Evolutionary conservation across 35 echinoderm and acorn worm genomes (phyloP), one percentile per base, ranked within the genome.

Genomic region (Amphiura filiformis): DNA sequence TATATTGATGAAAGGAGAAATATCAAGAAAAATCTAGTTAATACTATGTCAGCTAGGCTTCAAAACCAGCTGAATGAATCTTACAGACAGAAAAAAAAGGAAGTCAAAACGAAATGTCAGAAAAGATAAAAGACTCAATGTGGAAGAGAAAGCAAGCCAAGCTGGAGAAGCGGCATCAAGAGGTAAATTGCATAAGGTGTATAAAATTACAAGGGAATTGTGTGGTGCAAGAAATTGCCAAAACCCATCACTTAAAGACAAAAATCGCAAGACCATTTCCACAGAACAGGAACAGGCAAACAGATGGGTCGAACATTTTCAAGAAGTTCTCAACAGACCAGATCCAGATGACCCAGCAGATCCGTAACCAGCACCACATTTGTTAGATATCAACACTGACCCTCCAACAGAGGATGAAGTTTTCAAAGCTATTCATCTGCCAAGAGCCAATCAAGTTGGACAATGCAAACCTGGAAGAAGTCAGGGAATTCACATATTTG

Each of bases 131-230:
- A 4, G 41, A 47, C 5, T 17, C 4, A 9, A 47, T 17, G 17
- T 47, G 5, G 41, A 47, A 47, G 17, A 47, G 4, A 4, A 9
- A 47, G 41, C 17, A 9, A 17, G 41, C 17, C n/a, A 84, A 49
- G 82, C 82, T 9, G 0, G 56, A 18, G 0, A 57, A 39, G 84
- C 84, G n/a, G 49, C 84, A 86, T 0, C 28, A 2, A 70, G 32
- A 32, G 84, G 57, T 34, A 12, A 86, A 35, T 75, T 86, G 84
- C 75, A 76, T n/a, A 35, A 52, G 75, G 31, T 86, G 35, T 76
- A 28, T 86, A 15, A 86, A 15, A 86, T 86, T 22, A 86, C 84
- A 18, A 86, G 44, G 75, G 34, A 0, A 11, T 31, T 86, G 34
- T 86, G 84, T 39, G 44, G 44, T 34, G 32, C 34, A 31, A 86